phyloP scores from a whole-genome alignment of 2,797 vertebrate species.

The Acrossocheilus fasciatus region DNA sequence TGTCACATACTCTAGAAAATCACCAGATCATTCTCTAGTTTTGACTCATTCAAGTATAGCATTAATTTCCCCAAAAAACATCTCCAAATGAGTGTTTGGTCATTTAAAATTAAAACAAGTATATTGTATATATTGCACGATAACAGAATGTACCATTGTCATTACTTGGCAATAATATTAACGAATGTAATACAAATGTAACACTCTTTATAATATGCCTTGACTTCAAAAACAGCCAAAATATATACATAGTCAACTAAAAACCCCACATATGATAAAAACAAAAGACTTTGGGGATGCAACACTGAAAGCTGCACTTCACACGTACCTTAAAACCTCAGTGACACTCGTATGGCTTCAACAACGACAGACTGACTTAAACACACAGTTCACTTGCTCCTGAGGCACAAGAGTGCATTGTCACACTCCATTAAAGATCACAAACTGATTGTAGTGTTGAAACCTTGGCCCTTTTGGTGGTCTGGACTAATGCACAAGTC shows the following conservation, averaged over 20 bases:
- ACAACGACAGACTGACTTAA: constrained; percentile 26
- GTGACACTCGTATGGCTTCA: constrained; percentile 53
- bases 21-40: constrained; percentile 67
- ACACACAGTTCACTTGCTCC: constrained; percentile 65
- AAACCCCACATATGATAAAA: constrained; percentile 44
- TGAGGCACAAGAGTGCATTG: constrained; percentile 79
- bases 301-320: constrained; percentile 65
- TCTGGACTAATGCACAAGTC: neutral
- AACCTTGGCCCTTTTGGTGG: constrained; percentile 60
- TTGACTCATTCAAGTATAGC: constrained; percentile 76
- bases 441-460: constrained; percentile 47
- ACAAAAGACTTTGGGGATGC: constrained; percentile 21
- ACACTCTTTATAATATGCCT: constrained; percentile 63
- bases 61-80: constrained; percentile 57
- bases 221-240: constrained; percentile 34
- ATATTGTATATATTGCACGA: constrained; percentile 69
- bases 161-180: constrained; percentile 64
- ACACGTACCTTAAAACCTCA: constrained; percentile 56
- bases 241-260: constrained; percentile 58
- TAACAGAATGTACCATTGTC: constrained; percentile 69
- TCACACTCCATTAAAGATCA: constrained; percentile 57
- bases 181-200: constrained; percentile 65
- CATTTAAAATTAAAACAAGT: constrained; percentile 53
- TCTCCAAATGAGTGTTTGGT: constrained; percentile 53
- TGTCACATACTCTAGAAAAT: constrained; percentile 61